phyloP scores from a whole-genome alignment of 2,888 invertebrate species.

The Beris morrisii region DNA sequence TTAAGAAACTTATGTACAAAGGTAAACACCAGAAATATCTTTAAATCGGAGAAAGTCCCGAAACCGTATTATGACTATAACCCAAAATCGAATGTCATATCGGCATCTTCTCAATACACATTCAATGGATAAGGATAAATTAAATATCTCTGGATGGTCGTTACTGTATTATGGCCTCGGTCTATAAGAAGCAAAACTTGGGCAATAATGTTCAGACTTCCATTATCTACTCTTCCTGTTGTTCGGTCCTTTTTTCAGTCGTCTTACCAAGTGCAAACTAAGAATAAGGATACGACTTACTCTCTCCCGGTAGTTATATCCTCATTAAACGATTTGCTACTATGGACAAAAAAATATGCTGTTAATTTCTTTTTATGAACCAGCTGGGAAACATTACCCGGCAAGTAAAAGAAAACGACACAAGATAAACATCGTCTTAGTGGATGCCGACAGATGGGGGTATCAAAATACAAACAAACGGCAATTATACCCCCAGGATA shows the following conservation, averaged over 20 bases:
- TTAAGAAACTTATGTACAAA: no score
- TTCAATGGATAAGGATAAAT: neutral
- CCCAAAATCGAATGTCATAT: no score
- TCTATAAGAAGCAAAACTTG: constrained; percentile 39
- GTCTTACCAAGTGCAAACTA: constrained; percentile 1
- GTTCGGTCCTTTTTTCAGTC: constrained; percentile 31
- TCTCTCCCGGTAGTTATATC: constrained; percentile 48
- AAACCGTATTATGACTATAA: no score
- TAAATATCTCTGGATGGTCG: constrained; percentile 18
- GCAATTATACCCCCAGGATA: constrained; percentile 37
- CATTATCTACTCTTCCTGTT: constrained; percentile 39
- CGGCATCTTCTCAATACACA: no score
- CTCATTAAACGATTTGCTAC: constrained; percentile 56
- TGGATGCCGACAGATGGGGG: constrained; percentile 29
- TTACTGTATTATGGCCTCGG: constrained; percentile 20
- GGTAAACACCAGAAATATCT: no score
- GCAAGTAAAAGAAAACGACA: constrained; percentile 40
- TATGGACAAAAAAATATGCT: constrained; percentile 46
- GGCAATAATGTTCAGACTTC: constrained; percentile 42
- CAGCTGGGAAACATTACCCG: constrained; percentile 56
- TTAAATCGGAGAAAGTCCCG: no score
- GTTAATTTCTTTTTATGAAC: constrained; percentile 59
- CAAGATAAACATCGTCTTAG: constrained; percentile 40
- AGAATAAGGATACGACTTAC: constrained; percentile 27
- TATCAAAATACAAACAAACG: constrained; percentile 33